Evolutionary conservation across 1,140 invertebrate genomes (phyloP), one percentile per base, ranked within the genome.

Genomic region (Ceratitis capitata): DNA sequence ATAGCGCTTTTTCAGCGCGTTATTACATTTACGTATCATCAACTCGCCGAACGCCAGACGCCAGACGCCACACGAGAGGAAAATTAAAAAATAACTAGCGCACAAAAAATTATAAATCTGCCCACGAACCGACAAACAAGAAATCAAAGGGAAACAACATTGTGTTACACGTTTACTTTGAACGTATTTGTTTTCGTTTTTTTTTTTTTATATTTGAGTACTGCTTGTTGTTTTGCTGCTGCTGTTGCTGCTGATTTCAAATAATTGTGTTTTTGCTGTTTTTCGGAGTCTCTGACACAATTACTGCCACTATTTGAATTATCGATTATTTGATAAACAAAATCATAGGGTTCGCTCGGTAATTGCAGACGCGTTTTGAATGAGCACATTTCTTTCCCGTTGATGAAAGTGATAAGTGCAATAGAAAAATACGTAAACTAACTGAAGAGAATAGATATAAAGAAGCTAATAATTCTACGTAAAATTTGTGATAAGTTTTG

Each of bases 321-420:
- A 78, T 78, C 39, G 69, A 78, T 78, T 78, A 78, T 47, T 78
- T 78, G 39, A 78, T 45, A 47, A 78, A n/a, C n/a, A 64, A 45
- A 47, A 23, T 29, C 14, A 64, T 29, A 64, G 14, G 14, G 14
- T 64, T 64, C 29, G 23, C 23, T 32, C 14, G 23, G 29, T 12
- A 64, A 29, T 29, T 23, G 7, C 32, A 16, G 2, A 32, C 32
- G n/a, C n/a, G 32, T 29, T 64, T 64, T 64, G 58, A 29, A 64
- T 32, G 6, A 32, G 23, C 23, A 29, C 23, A 64, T 64, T 64
- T 10, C 16, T 45, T 78, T 78, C 69, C 69, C 16, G 19, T 78
- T 78, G 45, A 45, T 26, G 69, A 78, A 78, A 78, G 69, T 78
- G 69, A 78, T 78, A 78, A 78, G 32, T 74, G 69, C n/a, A 78